Evolutionary conservation across 2,888 invertebrate genomes (phyloP), one percentile per base, ranked within the genome.

Genomic region (Acheta domesticus): DNA sequence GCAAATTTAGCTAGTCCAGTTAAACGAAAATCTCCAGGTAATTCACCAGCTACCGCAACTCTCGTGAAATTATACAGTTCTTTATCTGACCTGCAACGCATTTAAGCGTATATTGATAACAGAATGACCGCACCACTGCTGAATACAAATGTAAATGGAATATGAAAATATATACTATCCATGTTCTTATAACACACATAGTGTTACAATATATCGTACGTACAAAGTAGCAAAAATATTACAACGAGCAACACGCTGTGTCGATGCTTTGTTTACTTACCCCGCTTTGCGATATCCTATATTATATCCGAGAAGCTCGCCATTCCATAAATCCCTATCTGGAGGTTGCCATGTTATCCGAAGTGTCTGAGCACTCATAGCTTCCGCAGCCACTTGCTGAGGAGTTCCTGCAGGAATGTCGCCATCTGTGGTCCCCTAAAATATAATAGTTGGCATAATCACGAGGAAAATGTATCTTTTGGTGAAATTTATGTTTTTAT

Each of bases 311-410:
- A 92, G 88, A 78, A 94, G 90, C 82, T 93, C 91, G 0, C 94
- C 94, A 85, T 94, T 93, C 91, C 93, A 92, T 0, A 91, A 88
- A 80, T 92, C 92, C n/a, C 91, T 88, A 74, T 91, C 89, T 0
- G 94, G 93, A 8, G 93, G 91, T 79, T 92, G 90, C 94, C 94
- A 94, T n/a, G 91, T 90, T 81, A 93, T 91, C 83, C 91, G 89
- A 76, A 94, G 87, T 85, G 93, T 91, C 80, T 93, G 92, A 0
- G 93, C 91, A 1, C 91, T 92, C 16, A 92, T 89, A 0, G 94
- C 90, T 62, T 91, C 90, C 20, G 91, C 92, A 78, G 90, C 90
- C 36, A 94, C 91, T 84, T 91, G 90, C 48, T 88, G 88, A 0
- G 94, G 94, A 0, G 93, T 90, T 75, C 93, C 93, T 20, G 92